Evolutionary conservation across 2,113 vertebrate genomes (phyloP).

Genomic region (Tichodroma muraria): DNA sequence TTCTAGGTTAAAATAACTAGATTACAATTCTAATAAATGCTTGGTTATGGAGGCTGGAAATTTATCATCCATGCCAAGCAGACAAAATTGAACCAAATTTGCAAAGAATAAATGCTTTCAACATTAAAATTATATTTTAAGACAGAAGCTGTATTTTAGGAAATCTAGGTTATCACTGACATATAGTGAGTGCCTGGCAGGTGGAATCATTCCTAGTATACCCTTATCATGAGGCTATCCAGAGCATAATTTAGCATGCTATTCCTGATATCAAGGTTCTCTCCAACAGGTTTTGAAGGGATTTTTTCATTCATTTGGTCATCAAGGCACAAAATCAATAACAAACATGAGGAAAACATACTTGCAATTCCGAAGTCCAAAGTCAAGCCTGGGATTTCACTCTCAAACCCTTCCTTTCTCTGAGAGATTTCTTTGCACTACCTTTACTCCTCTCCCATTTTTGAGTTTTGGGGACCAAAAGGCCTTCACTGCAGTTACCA

Average conservation of each 20-base stretch:
- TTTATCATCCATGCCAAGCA: not conserved
- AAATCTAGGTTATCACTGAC: not conserved
- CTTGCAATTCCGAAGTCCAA: not conserved
- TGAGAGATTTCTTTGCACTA: not conserved
- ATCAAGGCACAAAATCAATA: not conserved
- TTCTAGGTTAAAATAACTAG: not conserved
- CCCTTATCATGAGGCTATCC: not conserved
- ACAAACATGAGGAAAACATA: not conserved
- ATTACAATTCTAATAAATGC: not conserved
- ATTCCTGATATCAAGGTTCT: not conserved
- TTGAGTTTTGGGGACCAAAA: not conserved
- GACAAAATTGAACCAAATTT: not conserved
- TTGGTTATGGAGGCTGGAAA: not conserved
- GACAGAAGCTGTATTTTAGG: not conserved
- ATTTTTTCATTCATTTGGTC: not conserved
- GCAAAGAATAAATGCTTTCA: not conserved
- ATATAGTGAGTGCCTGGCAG: not conserved
- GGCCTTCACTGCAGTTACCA: not conserved
- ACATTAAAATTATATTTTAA: not conserved
- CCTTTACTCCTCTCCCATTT: not conserved
- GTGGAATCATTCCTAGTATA: not conserved
- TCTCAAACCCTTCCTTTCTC: not conserved
- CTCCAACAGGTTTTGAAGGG: not conserved
- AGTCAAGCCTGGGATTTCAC: not conserved
- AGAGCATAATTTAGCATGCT: not conserved